phyloP scores from a whole-genome alignment of 1,140 invertebrate species.

The Drosophila bocqueti region DNA sequence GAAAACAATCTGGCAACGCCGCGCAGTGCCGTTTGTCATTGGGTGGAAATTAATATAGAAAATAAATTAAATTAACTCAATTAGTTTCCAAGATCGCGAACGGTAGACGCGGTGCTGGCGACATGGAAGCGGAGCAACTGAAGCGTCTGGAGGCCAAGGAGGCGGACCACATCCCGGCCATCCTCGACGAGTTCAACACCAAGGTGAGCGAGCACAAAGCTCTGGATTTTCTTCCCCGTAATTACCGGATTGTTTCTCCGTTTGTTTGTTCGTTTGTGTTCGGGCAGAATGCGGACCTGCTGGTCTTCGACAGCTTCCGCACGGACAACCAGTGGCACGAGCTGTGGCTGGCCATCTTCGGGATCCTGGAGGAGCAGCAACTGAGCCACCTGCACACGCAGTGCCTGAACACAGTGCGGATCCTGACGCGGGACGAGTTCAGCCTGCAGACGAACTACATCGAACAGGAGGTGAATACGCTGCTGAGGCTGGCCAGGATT shows the following conservation, averaged over 20 bases:
- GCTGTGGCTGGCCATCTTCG: constrained; percentile 87
- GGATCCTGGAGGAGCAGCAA: constrained; percentile 84
- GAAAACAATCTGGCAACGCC: not conserved
- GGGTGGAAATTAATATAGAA: constrained; percentile 18
- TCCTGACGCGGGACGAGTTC: constrained; percentile 91
- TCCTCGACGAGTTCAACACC: constrained; percentile 72
- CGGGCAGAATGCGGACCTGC: constrained; percentile 85
- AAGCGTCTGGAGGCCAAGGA: constrained; percentile 70
- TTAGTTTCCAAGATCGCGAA: constrained; percentile 3
- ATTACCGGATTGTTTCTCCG: not conserved
- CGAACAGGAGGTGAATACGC: constrained; percentile 88
- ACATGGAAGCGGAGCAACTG: constrained; percentile 75
- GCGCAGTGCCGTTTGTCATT: constrained; percentile 10
- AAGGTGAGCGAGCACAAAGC: constrained; percentile 52
- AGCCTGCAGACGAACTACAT: constrained; percentile 90
- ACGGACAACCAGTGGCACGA: constrained; percentile 85
- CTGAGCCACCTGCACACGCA: constrained; percentile 83
- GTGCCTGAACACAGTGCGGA: constrained; percentile 86
- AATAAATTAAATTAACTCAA: constrained; percentile 16
- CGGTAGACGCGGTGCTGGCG: constrained; percentile 29
- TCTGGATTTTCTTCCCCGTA: not conserved
- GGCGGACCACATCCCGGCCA: constrained; percentile 51
- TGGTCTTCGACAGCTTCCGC: constrained; percentile 86
- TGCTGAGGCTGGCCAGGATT: constrained; percentile 87
- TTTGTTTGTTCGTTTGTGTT: not conserved